A percentile compares a stretch with the other conserved stretches of the same genome.
Evolutionary conservation across 1,140 invertebrate species (phyloP).

Genomic region (Cyphomyrmex costatus): DNA sequence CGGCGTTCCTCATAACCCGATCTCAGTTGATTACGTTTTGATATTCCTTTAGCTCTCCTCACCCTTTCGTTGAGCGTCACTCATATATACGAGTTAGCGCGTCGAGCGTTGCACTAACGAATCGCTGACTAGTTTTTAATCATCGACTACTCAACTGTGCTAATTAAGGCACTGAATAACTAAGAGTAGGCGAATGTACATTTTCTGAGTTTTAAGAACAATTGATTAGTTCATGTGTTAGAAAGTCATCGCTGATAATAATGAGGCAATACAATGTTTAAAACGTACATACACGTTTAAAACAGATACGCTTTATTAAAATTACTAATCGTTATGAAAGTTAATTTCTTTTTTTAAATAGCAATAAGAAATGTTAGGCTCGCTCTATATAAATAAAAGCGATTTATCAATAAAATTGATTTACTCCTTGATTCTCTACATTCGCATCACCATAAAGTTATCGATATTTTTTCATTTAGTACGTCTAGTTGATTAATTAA

Average conservation of each 20-base stretch:
- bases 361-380: not conserved
- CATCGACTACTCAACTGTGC: slow-evolving; percentile 75
- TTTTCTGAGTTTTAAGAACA: slow-evolving; percentile 10
- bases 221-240: slow-evolving; percentile 17
- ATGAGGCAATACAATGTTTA: not conserved
- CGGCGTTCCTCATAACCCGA: slow-evolving; percentile 80
- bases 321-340: slow-evolving; percentile 3
- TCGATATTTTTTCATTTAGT: slow-evolving; percentile 38
- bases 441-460: slow-evolving; percentile 43
- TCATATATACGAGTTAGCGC: slow-evolving; percentile 66
- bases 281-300: slow-evolving; percentile 17
- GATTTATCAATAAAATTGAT: slow-evolving; percentile 1
- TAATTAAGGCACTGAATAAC: slow-evolving; percentile 77
- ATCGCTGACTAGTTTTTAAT: slow-evolving; percentile 85
- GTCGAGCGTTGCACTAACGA: slow-evolving; percentile 66
- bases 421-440: slow-evolving; percentile 45
- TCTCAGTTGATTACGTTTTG: slow-evolving; percentile 67
- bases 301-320: not conserved
- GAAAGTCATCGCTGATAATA: slow-evolving; percentile 2
- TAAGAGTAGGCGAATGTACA: slow-evolving; percentile 68
- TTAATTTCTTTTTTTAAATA: not conserved
- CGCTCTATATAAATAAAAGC: not conserved
- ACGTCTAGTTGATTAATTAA: slow-evolving; percentile 45
- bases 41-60: slow-evolving; percentile 65
- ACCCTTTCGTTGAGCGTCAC: slow-evolving; percentile 65